Evolutionary conservation across 1,140 invertebrate species (phyloP), one percentile per base, ranked within the genome.

Genomic region (Cheumatopsyche charites): DNA sequence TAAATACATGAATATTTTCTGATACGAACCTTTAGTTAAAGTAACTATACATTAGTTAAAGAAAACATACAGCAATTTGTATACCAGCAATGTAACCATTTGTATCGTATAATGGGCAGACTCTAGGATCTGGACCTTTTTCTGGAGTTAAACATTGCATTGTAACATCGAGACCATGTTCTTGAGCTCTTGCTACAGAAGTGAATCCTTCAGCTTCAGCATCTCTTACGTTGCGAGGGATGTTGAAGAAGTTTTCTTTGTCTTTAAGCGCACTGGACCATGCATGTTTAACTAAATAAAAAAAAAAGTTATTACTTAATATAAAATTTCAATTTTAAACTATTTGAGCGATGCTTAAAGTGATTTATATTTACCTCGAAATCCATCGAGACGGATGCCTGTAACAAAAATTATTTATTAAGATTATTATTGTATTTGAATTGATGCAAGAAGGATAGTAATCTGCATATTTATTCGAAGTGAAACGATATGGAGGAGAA

Each of bases 11-110:
- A n/a, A n/a, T n/a, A n/a, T n/a, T n/a, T n/a, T n/a, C n/a, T n/a
- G n/a, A n/a, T n/a, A n/a, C n/a, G n/a, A n/a, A n/a, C 42, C 7
- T 43, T 43, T 13, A 43, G 42, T 11, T 58, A 58, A 58, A 58
- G 9, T 19, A 15, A n/a, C 7, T 9, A 21, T 58, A 58, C 52
- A 13, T 29, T 62, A 21, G 26, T 26, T n/a, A 36, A 26, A 9
- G 4, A 65, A 13, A 47, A 80, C 81, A 79, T 71, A 84, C 83
- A 65, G 79, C 80, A 43, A 84, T 77, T 71, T 84, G 82, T 5
- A 85, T 62, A 6, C 83, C 83, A 62, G 82, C 79, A 0, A 85
- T 79, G 70, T 83, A 83, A 0, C 83, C 83, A 12, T 79, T 78
- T 0, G 79, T 76, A 47, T 82, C 81, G 45, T 78, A 83, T 7